Evolutionary conservation across 2,888 invertebrate genomes (phyloP).

Genomic region (Seira sanloemensis): DNA sequence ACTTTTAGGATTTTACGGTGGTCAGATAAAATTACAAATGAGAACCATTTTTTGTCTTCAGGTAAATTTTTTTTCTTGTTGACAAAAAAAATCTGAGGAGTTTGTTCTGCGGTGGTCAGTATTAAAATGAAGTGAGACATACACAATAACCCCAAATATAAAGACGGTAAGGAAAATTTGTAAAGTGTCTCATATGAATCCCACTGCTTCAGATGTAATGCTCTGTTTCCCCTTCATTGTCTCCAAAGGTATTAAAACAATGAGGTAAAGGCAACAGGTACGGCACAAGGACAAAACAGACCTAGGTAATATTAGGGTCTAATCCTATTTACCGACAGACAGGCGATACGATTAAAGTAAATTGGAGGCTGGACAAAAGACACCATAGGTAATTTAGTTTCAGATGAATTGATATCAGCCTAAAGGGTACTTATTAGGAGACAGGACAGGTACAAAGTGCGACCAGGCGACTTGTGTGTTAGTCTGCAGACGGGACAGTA

Average conservation of each 20-base stretch:
- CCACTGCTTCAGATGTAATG: too few relatives aligned
- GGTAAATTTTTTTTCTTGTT: conserved; percentile 27
- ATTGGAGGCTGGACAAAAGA: neutral
- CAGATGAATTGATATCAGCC: too few relatives aligned
- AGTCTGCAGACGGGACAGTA: neutral
- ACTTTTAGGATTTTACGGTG: neutral
- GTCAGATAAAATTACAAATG: neutral
- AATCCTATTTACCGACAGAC: neutral
- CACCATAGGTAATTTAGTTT: too few relatives aligned
- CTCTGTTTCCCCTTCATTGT: too few relatives aligned
- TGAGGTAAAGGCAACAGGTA: neutral
- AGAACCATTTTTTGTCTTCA: too few relatives aligned
- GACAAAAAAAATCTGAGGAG: neutral
- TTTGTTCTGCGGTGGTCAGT: neutral
- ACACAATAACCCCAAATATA: neutral
- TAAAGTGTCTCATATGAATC: too few relatives aligned
- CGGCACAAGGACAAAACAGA: too few relatives aligned
- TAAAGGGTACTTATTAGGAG: too few relatives aligned
- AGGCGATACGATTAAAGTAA: neutral
- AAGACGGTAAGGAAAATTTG: too few relatives aligned
- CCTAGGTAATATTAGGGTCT: neutral
- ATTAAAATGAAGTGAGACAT: neutral
- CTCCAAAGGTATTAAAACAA: neutral
- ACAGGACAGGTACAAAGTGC: neutral
- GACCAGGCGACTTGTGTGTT: conserved; percentile 3